These are phyloP conservation scores for Laticauda laticaudata DNA, from an alignment of 2,113 vertebrate species.

Conservation along the genomic window DNA sequence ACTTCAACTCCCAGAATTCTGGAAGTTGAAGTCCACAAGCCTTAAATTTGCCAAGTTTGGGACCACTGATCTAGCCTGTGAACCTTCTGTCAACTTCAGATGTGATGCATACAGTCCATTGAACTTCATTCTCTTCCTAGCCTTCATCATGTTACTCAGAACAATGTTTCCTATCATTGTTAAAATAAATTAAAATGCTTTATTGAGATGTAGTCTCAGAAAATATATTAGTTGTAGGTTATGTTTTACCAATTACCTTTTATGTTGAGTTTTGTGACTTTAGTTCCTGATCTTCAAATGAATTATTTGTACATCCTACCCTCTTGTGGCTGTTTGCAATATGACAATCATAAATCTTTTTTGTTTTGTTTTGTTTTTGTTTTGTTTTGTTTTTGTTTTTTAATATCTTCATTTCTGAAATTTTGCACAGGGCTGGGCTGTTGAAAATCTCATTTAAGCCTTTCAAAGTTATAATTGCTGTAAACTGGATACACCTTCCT, in stretches of 20 bases:
- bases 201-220: neutral
- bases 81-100: neutral
- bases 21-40: no score
- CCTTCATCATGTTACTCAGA: neutral
- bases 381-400: no score
- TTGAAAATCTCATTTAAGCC: neutral
- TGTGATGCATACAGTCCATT: neutral
- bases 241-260: neutral
- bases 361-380: neutral
- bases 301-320: constrained; percentile 63
- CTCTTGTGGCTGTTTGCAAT: constrained; percentile 59
- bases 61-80: neutral
- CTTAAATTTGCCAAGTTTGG: no score
- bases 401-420: neutral
- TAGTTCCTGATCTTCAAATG: neutral
- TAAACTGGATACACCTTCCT: neutral
- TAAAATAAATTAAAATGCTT: neutral
- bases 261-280: neutral
- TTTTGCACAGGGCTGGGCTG: neutral
- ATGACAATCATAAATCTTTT: constrained; percentile 45
- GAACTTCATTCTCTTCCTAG: neutral
- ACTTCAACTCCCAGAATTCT: no score
- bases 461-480: neutral
- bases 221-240: neutral
- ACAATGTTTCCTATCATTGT: neutral